Percentiles rank a stretch among this genome's conserved stretches.
Conservation (phyloP, 2,797 vertebrate genomes). For the Siniperca obscura region DNA sequence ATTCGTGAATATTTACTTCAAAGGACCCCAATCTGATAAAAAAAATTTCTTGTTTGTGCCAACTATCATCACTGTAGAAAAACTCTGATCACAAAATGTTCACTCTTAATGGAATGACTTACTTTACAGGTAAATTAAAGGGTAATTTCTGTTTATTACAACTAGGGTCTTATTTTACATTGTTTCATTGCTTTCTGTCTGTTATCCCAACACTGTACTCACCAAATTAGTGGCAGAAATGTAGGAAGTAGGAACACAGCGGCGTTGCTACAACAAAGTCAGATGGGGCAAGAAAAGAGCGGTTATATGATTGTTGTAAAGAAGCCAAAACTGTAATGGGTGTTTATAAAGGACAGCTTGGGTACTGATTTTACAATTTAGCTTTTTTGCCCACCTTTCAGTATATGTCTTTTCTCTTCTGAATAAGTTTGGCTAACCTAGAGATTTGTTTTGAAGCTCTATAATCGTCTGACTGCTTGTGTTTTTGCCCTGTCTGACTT, state of each 20-base stretch:
- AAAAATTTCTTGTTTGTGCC: background rate
- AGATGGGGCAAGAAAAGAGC: background rate
- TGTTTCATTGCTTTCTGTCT: background rate
- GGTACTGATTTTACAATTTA: background rate
- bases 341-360: conserved; percentile 8
- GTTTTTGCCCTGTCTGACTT: background rate
- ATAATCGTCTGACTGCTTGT: background rate
- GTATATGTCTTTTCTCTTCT: background rate
- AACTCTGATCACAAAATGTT: background rate
- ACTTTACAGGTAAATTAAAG: background rate
- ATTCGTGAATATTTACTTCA: conserved; percentile 14
- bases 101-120: background rate
- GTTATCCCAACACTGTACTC: background rate
- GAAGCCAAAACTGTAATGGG: background rate
- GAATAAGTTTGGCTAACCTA: background rate
- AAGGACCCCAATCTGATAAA: conserved; percentile 2
- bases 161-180: background rate
- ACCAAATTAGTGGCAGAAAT: background rate
- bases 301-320: background rate
- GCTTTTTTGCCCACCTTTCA: background rate
- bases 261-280: background rate
- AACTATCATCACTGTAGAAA: background rate
- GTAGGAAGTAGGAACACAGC: background rate
- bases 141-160: background rate
- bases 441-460: background rate